Percentiles rank a stretch among this genome's conserved stretches.
These are phyloP conservation scores for Seladonia tumulorum DNA, from an alignment of 2,888 invertebrate species.

Conservation along the genomic window DNA sequence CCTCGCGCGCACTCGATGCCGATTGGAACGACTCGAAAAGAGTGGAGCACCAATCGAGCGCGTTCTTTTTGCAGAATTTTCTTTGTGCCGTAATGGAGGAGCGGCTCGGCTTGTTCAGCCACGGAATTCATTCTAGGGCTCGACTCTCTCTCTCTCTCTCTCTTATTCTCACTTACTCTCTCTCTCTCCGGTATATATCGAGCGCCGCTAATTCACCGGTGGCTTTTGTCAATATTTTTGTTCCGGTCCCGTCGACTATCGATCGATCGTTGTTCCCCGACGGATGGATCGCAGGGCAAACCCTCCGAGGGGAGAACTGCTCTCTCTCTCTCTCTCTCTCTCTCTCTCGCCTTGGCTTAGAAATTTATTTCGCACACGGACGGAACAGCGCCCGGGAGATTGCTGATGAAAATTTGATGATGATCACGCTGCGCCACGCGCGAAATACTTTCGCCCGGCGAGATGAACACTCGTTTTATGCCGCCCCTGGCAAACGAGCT, in stretches of 20 bases:
- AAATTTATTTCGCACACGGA: not conserved
- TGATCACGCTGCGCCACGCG: not conserved
- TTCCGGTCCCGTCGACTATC: not conserved
- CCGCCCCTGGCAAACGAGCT: not conserved
- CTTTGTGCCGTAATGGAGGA: conserved; percentile 50
- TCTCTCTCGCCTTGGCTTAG: not conserved
- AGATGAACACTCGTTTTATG: not conserved
- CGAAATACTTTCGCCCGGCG: not conserved
- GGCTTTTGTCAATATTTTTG: conserved; percentile 6
- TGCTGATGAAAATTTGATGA: conserved; percentile 18
- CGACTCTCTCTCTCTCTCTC: not conserved
- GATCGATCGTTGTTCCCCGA: conserved; percentile 23
- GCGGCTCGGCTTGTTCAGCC: conserved; percentile 12
- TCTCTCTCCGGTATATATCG: not conserved
- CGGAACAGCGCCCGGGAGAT: not conserved
- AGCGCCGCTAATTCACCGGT: not conserved
- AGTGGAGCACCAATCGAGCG: conserved; percentile 43
- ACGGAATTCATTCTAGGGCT: conserved; percentile 5
- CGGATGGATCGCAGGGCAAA: conserved; percentile 28
- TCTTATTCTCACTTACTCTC: not conserved
- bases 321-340: not conserved
- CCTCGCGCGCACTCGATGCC: conserved; percentile 10
- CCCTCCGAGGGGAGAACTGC: not conserved
- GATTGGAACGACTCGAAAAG: conserved; percentile 52
- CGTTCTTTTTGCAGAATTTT: conserved; percentile 56